These are phyloP conservation scores for Triops cancriformis DNA, from an alignment of 1,140 invertebrate species.

Conservation along the genomic window DNA sequence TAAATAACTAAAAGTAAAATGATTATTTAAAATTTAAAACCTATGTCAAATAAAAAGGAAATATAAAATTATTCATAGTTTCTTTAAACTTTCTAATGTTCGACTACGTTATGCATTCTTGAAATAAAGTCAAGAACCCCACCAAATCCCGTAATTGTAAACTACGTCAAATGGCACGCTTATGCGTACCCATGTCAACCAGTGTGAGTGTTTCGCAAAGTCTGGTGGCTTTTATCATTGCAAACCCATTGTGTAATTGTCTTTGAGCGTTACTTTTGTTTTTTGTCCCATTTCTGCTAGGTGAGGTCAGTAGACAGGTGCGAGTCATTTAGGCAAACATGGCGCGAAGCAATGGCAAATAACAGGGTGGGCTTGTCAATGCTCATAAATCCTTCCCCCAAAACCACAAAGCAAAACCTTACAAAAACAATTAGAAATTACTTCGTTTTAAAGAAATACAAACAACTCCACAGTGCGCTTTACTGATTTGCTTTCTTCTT, in stretches of 20 bases:
- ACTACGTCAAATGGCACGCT: neutral
- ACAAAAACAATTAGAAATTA: neutral
- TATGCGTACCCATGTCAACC: neutral
- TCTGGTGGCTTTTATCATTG: neutral
- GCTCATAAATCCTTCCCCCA: neutral
- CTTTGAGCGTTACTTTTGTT: neutral
- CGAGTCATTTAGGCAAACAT: slow-evolving; percentile 4
- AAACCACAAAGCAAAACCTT: neutral
- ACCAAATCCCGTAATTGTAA: neutral
- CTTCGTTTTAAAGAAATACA: neutral
- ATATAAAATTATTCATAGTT: no score
- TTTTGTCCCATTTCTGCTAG: neutral
- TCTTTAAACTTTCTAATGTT: no score
- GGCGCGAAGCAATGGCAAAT: neutral
- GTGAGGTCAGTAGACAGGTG: neutral
- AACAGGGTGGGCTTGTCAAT: neutral
- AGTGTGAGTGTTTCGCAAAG: neutral
- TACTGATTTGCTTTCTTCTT: no score
- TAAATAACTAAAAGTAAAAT: no score
- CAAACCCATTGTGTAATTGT: neutral
- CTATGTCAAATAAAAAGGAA: no score
- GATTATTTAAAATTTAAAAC: no score
- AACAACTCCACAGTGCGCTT: neutral
- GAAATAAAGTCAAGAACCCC: no score
- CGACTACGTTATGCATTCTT: no score